phyloP scores from a whole-genome alignment of 2,797 vertebrate species.

The Neosalanx taihuensis region DNA sequence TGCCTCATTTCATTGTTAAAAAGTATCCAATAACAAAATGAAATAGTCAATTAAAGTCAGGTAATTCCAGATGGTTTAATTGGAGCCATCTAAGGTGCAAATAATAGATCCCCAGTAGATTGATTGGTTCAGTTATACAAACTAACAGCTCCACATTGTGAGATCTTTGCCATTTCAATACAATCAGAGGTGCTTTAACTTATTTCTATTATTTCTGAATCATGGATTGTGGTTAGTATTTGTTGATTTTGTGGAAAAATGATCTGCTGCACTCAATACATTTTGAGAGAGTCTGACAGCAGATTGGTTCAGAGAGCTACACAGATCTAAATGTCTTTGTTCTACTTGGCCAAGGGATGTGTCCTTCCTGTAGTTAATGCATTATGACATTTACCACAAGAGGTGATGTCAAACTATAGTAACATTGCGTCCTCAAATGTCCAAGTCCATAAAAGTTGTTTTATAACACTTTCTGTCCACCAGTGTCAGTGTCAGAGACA shows the following conservation, averaged over 20 bases:
- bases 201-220: neutral
- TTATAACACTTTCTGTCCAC: conserved; percentile 47
- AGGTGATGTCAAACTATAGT: conserved; percentile 44
- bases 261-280: neutral
- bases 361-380: neutral
- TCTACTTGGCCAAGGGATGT: conserved; percentile 10
- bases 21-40: neutral
- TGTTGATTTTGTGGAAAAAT: neutral
- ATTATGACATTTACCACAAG: conserved; percentile 33
- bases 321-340: conserved; percentile 12
- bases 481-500: conserved; percentile 46
- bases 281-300: neutral
- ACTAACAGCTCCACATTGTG: neutral
- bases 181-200: neutral
- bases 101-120: conserved; percentile 13
- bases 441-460: conserved; percentile 50
- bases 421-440: conserved; percentile 20
- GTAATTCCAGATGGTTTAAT: neutral
- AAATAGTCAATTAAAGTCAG: neutral
- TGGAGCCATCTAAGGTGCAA: neutral
- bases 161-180: neutral
- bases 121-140: neutral
- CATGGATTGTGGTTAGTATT: neutral
- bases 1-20: neutral
- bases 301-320: neutral